Percentiles rank a stretch among this genome's conserved stretches.
Conservation (phyloP, 2,888 invertebrate species). For the Drosophila quinaria region DNA sequence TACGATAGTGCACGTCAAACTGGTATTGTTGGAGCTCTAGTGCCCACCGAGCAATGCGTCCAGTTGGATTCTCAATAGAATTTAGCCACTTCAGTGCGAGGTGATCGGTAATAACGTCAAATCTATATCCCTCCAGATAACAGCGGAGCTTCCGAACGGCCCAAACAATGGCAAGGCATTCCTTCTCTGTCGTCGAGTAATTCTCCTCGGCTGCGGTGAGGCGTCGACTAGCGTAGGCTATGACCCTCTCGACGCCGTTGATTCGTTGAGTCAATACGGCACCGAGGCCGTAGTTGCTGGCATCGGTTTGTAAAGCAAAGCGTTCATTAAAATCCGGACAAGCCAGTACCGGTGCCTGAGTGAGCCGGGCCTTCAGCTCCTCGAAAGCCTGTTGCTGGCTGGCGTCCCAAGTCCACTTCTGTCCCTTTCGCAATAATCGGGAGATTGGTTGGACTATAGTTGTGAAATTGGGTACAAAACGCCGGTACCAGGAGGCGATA, state of each 20-base stretch:
- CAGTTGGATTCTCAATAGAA: constrained; percentile 12
- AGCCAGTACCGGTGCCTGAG: background rate
- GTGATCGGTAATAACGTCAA: background rate
- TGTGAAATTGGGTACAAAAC: background rate
- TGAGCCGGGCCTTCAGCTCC: background rate
- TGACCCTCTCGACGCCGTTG: too few species aligned
- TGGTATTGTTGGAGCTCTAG: constrained; percentile 34
- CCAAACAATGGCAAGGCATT: too few species aligned
- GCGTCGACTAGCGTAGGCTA: background rate
- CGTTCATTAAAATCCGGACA: background rate
- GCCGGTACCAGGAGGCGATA: background rate
- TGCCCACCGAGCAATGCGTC: background rate
- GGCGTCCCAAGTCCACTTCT: too few species aligned
- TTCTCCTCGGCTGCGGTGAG: constrained; percentile 28
- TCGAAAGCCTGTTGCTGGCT: background rate
- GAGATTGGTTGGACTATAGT: background rate
- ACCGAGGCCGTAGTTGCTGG: background rate
- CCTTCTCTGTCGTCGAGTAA: constrained; percentile 27
- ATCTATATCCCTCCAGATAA: background rate
- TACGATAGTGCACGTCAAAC: constrained; percentile 26
- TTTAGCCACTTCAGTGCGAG: constrained; percentile 7
- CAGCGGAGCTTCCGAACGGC: background rate
- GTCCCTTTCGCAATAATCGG: too few species aligned
- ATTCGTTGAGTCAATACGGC: background rate
- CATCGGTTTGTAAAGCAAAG: background rate